These are phyloP conservation scores for Erebia aethiops DNA, from an alignment of 2,888 invertebrate genomes.

Conservation along the genomic window DNA sequence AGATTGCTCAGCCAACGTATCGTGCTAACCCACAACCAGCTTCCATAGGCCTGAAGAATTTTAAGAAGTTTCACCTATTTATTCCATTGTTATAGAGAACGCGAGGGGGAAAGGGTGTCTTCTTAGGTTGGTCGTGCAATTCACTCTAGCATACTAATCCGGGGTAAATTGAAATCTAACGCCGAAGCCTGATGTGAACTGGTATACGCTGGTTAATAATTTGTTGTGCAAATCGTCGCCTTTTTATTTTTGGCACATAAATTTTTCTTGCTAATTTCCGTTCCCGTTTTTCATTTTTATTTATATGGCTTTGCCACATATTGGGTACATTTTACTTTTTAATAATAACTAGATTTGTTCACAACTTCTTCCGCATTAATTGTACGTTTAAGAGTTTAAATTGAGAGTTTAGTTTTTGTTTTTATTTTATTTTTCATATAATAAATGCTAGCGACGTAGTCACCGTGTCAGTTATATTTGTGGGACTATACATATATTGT, in stretches of 20 bases:
- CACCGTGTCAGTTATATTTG: too few species aligned
- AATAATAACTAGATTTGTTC: background rate
- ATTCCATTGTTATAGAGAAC: conserved; percentile 15
- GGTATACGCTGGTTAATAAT: conserved; percentile 38
- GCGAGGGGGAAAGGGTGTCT: conserved; percentile 11
- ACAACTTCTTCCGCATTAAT: background rate
- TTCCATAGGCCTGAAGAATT: conserved; percentile 19
- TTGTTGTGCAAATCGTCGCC: conserved; percentile 27
- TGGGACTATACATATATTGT: too few species aligned
- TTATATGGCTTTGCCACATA: background rate
- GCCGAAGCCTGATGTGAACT: conserved; percentile 48
- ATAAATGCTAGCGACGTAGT: too few species aligned
- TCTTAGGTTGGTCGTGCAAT: conserved; percentile 26
- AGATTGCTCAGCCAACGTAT: conserved; percentile 44
- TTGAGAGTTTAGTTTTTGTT: too few species aligned
- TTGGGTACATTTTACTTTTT: too few species aligned
- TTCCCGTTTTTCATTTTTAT: background rate
- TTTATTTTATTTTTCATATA: too few species aligned
- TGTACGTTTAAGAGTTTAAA: too few species aligned
- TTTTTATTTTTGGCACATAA: conserved; percentile 7
- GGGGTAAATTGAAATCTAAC: conserved; percentile 59
- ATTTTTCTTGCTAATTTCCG: conserved; percentile 14
- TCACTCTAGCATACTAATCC: conserved; percentile 48
- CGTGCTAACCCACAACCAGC: conserved; percentile 20
- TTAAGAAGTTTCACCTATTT: conserved; percentile 13